Evolutionary conservation across 2,113 vertebrate genomes (phyloP).

Genomic region (Scytalopus superciliaris): DNA sequence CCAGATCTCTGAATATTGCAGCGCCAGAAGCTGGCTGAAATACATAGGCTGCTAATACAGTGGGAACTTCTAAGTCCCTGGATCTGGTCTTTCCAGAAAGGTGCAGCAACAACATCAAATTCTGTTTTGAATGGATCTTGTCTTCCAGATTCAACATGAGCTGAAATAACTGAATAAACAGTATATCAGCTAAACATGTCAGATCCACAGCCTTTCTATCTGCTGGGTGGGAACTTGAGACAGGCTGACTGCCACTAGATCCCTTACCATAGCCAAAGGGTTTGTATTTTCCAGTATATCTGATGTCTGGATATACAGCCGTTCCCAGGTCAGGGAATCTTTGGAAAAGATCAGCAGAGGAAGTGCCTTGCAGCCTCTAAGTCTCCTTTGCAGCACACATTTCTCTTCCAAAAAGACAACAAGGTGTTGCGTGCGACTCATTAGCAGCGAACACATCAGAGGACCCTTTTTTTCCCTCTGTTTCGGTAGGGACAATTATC

Average conservation of each 20-base stretch:
- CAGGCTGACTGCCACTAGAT: background rate
- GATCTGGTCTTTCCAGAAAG: background rate
- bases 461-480: background rate
- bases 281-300: background rate
- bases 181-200: background rate
- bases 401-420: background rate
- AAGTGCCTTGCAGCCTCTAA: background rate
- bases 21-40: background rate
- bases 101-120: background rate
- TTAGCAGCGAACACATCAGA: background rate
- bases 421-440: background rate
- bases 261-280: background rate
- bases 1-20: background rate
- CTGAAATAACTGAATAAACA: background rate
- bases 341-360: background rate
- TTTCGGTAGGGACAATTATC: background rate
- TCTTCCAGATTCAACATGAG: background rate
- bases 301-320: background rate
- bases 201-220: background rate
- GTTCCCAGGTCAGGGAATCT: background rate
- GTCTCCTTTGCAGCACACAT: background rate
- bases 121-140: background rate
- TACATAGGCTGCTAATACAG: accelerated
- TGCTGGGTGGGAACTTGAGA: background rate
- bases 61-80: background rate